phyloP scores from a whole-genome alignment of 92 coral and sea anemone species.

The Blastomussa wellsi region DNA sequence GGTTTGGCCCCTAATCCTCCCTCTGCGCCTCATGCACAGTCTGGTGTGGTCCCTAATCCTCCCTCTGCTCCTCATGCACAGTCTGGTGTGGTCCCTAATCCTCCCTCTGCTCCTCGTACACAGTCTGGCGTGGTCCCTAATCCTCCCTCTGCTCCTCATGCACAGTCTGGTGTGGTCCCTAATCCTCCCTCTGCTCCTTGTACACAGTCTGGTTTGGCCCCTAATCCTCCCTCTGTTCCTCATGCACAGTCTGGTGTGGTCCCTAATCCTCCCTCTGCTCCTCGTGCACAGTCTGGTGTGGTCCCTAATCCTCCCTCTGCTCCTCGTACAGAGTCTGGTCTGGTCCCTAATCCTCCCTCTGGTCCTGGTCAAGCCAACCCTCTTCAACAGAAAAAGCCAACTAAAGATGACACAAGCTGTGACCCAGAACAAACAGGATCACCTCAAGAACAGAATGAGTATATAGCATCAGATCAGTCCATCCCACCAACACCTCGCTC shows the following conservation, averaged over 20 bases:
- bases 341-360: not conserved
- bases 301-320: not conserved
- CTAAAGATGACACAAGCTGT: not conserved
- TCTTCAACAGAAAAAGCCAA: not conserved
- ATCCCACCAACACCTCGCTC: not conserved
- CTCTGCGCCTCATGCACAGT: too few relatives aligned
- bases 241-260: not conserved
- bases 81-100: too few relatives aligned
- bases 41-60: too few relatives aligned
- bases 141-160: not conserved
- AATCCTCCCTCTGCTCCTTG: not conserved
- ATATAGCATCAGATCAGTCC: not conserved
- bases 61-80: too few relatives aligned
- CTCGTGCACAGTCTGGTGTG: not conserved
- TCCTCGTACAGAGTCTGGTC: too few relatives aligned
- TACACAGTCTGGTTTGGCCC: not conserved
- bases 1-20: too few relatives aligned
- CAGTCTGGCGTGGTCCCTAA: too few relatives aligned
- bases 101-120: too few relatives aligned
- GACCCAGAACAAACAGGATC: not conserved
- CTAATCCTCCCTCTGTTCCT: not conserved
- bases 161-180: not conserved
- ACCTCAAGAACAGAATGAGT: conserved; percentile 11
- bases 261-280: not conserved
- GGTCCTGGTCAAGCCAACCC: not conserved